Percentiles rank a stretch among this genome's conserved stretches.
These are phyloP conservation scores for Protonibea diacanthus DNA, from an alignment of 2,797 vertebrate species.

Conservation along the genomic window DNA sequence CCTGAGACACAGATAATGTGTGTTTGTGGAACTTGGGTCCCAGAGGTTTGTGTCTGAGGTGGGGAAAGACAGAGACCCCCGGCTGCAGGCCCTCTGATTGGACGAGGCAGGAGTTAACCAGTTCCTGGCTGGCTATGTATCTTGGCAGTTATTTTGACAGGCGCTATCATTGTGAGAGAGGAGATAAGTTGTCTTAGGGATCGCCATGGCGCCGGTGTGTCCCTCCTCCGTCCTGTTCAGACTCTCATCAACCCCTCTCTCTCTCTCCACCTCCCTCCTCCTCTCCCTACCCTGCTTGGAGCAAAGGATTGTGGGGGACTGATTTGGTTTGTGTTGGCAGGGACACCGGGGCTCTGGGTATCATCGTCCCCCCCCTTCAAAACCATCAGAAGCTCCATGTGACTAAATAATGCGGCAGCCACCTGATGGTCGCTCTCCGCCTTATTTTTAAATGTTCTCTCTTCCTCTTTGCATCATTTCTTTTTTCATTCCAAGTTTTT, in stretches of 20 bases:
- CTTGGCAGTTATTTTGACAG: conserved; percentile 89
- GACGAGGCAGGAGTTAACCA: conserved; percentile 79
- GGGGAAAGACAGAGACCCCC: conserved; percentile 48
- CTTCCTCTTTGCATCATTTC: neutral
- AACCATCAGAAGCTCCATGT: conserved; percentile 48
- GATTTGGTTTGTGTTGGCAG: conserved; percentile 84
- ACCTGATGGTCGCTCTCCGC: conserved; percentile 2
- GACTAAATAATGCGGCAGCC: conserved; percentile 19
- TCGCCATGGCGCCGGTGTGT: conserved; percentile 87
- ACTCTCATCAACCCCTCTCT: conserved; percentile 70
- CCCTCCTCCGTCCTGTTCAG: conserved; percentile 82
- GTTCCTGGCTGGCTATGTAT: conserved; percentile 85
- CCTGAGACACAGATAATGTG: conserved; percentile 41
- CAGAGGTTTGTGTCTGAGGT: conserved; percentile 41
- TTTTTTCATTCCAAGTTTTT: neutral
- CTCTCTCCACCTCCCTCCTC: conserved; percentile 30
- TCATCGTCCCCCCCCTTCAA: conserved; percentile 65
- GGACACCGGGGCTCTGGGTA: conserved; percentile 75
- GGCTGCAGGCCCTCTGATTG: conserved; percentile 59
- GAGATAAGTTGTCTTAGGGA: conserved; percentile 88
- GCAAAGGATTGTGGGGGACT: conserved; percentile 72
- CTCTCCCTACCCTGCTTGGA: conserved; percentile 52
- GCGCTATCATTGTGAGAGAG: conserved; percentile 83
- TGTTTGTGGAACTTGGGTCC: conserved; percentile 57
- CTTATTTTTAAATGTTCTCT: neutral